phyloP scores from a whole-genome alignment of 2,797 vertebrate species.

The Chloroceryle amazona region DNA sequence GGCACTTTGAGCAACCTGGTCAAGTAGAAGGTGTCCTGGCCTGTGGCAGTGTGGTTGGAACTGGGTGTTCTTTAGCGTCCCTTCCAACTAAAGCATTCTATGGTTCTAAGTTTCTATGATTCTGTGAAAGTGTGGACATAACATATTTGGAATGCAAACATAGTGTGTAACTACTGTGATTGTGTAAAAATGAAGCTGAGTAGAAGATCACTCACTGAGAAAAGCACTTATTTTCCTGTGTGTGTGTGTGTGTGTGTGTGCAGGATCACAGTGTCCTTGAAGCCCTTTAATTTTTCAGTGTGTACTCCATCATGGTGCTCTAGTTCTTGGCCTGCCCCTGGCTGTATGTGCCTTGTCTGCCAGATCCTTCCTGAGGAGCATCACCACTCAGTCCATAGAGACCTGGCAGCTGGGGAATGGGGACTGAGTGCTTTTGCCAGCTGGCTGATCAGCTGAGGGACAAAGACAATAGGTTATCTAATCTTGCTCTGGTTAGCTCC shows the following conservation, averaged over 20 bases:
- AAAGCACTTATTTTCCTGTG: accelerated
- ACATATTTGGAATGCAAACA: neutral
- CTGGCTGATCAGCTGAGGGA: constrained; percentile 42
- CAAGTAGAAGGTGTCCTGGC: neutral
- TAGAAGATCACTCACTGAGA: neutral
- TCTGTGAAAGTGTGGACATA: neutral
- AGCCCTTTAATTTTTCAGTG: neutral
- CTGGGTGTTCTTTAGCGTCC: neutral
- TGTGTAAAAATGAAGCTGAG: neutral
- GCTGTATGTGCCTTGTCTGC: neutral
- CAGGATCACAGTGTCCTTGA: neutral
- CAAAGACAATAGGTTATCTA: constrained; percentile 45
- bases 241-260: neutral
- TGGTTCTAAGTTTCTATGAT: neutral
- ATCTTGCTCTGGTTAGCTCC: neutral
- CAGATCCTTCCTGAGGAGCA: neutral
- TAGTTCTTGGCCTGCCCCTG: neutral
- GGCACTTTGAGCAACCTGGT: neutral
- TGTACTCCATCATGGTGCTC: accelerated
- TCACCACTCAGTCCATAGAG: neutral
- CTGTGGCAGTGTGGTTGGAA: neutral
- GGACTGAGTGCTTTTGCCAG: neutral
- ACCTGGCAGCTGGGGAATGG: neutral
- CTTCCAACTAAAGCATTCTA: neutral
- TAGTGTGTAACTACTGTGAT: neutral